Evolutionary conservation across 2,888 invertebrate species (phyloP).

Genomic region (Philereme vetulata): DNA sequence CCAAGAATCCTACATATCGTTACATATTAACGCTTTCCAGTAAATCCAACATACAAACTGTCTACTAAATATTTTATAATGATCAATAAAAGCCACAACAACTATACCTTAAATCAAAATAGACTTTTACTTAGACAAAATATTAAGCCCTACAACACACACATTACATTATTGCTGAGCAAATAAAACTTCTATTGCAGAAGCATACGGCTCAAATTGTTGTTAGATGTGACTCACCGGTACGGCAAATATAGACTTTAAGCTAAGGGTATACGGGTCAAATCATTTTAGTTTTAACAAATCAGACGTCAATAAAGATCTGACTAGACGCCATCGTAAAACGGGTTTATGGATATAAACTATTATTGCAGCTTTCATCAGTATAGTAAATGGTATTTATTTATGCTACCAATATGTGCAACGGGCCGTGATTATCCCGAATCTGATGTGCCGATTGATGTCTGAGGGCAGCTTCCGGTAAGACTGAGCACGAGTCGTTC

Average conservation of each 20-base stretch:
- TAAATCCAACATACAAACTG: constrained; percentile 24
- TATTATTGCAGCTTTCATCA: constrained; percentile 51
- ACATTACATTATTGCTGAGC: not conserved
- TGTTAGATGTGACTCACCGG: not conserved
- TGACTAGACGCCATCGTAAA: constrained; percentile 69
- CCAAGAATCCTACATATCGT: constrained; percentile 5
- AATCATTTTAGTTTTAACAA: constrained; percentile 6
- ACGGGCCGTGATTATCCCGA: not conserved
- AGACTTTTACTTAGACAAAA: constrained; percentile 30
- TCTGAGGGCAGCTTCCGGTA: not conserved
- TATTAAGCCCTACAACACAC: constrained; percentile 30
- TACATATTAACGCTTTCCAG: constrained; percentile 19
- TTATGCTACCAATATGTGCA: constrained; percentile 20
- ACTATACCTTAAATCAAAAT: constrained; percentile 34
- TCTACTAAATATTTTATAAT: constrained; percentile 28
- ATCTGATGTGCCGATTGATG: constrained; percentile 11
- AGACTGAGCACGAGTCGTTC: no score
- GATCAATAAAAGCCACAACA: constrained; percentile 30
- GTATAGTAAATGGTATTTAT: constrained; percentile 32
- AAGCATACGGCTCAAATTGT: constrained; percentile 14
- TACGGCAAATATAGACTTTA: constrained; percentile 5
- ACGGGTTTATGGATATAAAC: constrained; percentile 58
- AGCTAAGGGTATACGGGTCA: constrained; percentile 7
- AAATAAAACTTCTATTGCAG: constrained; percentile 16
- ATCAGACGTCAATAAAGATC: constrained; percentile 52